phyloP scores from a whole-genome alignment of 1,140 invertebrate genomes.

The Aphelinus atriplicis region DNA sequence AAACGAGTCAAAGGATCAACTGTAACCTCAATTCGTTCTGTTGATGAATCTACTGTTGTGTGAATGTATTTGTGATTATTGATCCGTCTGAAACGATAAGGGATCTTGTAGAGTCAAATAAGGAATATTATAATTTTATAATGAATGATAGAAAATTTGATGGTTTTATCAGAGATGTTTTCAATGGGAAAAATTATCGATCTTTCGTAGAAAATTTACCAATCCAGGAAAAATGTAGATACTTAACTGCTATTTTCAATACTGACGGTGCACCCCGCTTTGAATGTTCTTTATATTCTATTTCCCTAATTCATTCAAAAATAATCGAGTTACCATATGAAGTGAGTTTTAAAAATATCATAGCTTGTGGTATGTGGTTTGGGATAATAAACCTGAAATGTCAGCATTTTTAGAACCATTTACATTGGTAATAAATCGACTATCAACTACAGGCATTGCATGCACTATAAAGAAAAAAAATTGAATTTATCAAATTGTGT shows the following conservation, averaged over 20 bases:
- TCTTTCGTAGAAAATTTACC: conserved; percentile 3
- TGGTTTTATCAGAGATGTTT: conserved; percentile 9
- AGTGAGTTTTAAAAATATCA: background rate
- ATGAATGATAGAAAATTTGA: too few species aligned
- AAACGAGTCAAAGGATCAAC: too few species aligned
- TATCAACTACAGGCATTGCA: background rate
- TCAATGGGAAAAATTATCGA: conserved; percentile 3
- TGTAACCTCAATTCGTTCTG: too few species aligned
- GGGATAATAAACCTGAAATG: conserved; percentile 9
- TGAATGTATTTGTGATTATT: too few species aligned
- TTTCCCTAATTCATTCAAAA: conserved; percentile 1
- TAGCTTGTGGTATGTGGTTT: conserved; percentile 27
- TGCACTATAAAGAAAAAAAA: background rate
- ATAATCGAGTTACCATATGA: conserved; percentile 23
- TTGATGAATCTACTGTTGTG: too few species aligned
- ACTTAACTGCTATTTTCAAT: conserved; percentile 25
- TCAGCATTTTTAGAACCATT: background rate
- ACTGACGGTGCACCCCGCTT: conserved; percentile 17
- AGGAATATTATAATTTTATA: too few species aligned
- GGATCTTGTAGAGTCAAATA: too few species aligned
- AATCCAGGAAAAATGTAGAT: background rate
- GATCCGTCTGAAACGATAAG: too few species aligned
- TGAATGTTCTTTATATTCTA: background rate
- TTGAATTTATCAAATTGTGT: background rate
- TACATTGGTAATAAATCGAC: background rate